Evolutionary conservation across 92 coral and sea anemone species (phyloP).

Genomic region (Actinostola sp.): DNA sequence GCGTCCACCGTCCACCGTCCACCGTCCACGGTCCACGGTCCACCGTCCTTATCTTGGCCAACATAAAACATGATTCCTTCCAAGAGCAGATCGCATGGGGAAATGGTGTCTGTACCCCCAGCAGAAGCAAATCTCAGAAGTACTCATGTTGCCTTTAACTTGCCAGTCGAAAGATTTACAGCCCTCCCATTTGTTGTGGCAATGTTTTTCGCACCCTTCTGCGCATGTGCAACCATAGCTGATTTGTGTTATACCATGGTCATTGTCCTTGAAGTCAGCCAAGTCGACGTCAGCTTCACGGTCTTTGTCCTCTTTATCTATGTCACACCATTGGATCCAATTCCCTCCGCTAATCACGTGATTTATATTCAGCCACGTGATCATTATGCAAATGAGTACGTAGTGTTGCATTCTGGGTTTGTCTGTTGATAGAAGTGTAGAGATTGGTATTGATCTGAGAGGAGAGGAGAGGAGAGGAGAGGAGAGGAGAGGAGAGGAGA

Average conservation of each 20-base stretch:
- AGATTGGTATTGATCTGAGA: too few relatives aligned
- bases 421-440: too few relatives aligned
- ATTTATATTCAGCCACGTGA: slow-evolving; percentile 6
- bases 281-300: neutral
- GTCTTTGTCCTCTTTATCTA: neutral
- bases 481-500: too few relatives aligned
- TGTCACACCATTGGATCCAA: slow-evolving; percentile 17
- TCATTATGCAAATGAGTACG: neutral
- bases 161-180: slow-evolving; percentile 3
- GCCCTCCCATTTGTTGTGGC: slow-evolving; percentile 2
- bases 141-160: neutral
- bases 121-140: neutral
- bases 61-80: neutral
- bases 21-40: too few relatives aligned
- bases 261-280: neutral
- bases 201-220: neutral
- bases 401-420: neutral
- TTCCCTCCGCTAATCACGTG: slow-evolving; percentile 16
- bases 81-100: neutral
- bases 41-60: slow-evolving; percentile 1
- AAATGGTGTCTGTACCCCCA: slow-evolving; percentile 1
- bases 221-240: neutral
- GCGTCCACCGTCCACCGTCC: too few relatives aligned
- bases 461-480: neutral
- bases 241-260: neutral